Evolutionary conservation across 2,113 vertebrate species (phyloP).

Genomic region (Hucho hucho): DNA sequence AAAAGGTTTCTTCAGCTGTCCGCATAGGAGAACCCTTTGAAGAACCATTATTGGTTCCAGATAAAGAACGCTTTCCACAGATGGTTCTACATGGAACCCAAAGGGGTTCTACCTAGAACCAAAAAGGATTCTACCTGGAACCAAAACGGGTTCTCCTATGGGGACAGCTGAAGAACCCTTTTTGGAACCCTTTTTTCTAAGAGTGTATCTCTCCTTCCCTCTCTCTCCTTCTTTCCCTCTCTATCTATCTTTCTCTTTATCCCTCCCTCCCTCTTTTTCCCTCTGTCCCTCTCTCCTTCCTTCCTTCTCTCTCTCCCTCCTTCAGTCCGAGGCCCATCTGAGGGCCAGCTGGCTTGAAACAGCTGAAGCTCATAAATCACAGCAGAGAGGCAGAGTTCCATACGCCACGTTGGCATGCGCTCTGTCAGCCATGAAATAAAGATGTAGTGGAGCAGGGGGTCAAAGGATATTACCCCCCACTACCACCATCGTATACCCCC

Average conservation of each 20-base stretch:
- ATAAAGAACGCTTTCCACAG: too few species aligned
- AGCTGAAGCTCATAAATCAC: slow-evolving; percentile 95
- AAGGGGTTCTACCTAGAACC: too few species aligned
- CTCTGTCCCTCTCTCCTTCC: slow-evolving; percentile 8
- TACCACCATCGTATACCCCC: slow-evolving; percentile 8
- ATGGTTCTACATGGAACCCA: too few species aligned
- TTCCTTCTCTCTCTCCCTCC: slow-evolving; percentile 53
- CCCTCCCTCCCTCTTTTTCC: not conserved
- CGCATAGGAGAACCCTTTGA: too few species aligned
- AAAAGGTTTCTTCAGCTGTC: too few species aligned
- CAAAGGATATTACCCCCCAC: slow-evolving; percentile 63
- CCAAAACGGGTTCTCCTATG: too few species aligned
- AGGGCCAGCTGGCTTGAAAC: slow-evolving; percentile 86
- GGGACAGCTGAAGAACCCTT: too few species aligned
- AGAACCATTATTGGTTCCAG: too few species aligned
- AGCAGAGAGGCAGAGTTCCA: slow-evolving; percentile 76
- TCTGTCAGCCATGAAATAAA: slow-evolving; percentile 95
- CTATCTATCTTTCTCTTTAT: not conserved
- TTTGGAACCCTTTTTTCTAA: too few species aligned
- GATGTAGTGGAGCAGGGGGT: slow-evolving; percentile 89
- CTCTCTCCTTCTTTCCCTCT: slow-evolving; percentile 66
- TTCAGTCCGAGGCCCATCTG: slow-evolving; percentile 80
- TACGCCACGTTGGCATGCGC: slow-evolving; percentile 81
- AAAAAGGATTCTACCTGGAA: too few species aligned
- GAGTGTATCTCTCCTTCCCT: too few species aligned